Evolutionary conservation across 2,797 vertebrate genomes (phyloP).

Genomic region (Heteromormyrus szaboi): DNA sequence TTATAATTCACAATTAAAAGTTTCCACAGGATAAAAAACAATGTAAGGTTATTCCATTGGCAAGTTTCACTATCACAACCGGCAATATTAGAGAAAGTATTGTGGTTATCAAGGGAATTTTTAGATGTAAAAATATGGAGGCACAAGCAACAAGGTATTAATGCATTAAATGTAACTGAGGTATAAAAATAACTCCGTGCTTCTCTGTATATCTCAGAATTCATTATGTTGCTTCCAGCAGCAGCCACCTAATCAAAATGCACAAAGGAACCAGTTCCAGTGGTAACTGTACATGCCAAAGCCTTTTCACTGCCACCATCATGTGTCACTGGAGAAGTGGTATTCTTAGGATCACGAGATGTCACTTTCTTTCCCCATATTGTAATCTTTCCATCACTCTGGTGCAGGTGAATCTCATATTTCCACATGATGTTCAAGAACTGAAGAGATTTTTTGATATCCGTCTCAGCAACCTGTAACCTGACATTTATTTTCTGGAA

Average conservation of each 20-base stretch:
- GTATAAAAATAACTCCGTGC: background rate
- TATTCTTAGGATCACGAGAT: background rate
- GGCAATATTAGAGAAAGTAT: background rate
- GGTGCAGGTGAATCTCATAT: background rate
- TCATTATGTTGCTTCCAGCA: background rate
- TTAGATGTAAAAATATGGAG: background rate
- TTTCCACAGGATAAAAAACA: too few species aligned
- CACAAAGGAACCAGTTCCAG: background rate
- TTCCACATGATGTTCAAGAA: background rate
- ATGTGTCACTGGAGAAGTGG: background rate
- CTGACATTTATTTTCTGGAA: background rate
- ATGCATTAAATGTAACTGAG: background rate
- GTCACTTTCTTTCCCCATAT: background rate
- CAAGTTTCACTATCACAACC: background rate
- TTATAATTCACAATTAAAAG: too few species aligned
- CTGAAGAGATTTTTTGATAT: background rate
- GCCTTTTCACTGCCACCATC: background rate
- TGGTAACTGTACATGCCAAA: background rate
- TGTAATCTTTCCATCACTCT: background rate
- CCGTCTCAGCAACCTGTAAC: background rate
- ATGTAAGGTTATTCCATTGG: too few species aligned
- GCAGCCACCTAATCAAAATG: background rate
- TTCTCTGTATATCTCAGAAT: background rate
- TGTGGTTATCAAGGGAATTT: background rate
- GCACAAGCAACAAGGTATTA: background rate